Conservation (phyloP, 2,113 vertebrate species). For the Rhineura floridana region DNA sequence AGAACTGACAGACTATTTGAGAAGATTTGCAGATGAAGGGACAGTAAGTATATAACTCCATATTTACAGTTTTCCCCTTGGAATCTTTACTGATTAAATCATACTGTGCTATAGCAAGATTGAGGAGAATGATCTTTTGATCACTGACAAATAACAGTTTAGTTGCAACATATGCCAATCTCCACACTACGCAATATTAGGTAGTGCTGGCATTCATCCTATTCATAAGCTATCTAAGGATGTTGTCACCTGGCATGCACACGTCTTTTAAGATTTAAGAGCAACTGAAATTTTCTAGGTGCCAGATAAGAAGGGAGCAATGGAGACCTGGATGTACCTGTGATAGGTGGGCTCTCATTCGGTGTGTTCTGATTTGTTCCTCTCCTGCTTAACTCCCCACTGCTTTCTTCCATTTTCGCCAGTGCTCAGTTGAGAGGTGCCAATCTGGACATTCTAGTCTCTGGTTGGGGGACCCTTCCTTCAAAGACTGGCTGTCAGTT, state of each 20-base stretch:
- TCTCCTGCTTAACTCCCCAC: too few species aligned
- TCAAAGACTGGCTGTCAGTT: too few species aligned
- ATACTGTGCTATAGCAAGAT: not conserved
- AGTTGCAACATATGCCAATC: too few species aligned
- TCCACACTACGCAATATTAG: not conserved
- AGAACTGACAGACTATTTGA: slow-evolving; percentile 87
- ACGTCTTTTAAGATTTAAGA: not conserved
- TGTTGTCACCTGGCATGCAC: not conserved
- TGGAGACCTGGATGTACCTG: not conserved
- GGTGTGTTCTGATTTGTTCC: too few species aligned
- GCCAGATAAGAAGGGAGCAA: not conserved
- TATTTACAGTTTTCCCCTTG: not conserved
- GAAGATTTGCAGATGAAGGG: slow-evolving; percentile 88
- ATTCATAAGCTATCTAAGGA: not conserved
- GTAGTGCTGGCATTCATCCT: not conserved
- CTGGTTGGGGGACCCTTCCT: too few species aligned
- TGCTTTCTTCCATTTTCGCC: too few species aligned
- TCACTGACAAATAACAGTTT: not conserved
- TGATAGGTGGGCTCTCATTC: too few species aligned
- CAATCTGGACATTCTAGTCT: too few species aligned
- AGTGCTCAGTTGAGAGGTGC: too few species aligned
- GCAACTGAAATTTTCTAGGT: not conserved
- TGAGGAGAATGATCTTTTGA: not conserved
- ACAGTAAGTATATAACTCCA: slow-evolving; percentile 80
- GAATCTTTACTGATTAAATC: not conserved